Evolutionary conservation across 2,888 invertebrate genomes (phyloP), one percentile per base, ranked within the genome.

Genomic region (Quadroppia sp.): DNA sequence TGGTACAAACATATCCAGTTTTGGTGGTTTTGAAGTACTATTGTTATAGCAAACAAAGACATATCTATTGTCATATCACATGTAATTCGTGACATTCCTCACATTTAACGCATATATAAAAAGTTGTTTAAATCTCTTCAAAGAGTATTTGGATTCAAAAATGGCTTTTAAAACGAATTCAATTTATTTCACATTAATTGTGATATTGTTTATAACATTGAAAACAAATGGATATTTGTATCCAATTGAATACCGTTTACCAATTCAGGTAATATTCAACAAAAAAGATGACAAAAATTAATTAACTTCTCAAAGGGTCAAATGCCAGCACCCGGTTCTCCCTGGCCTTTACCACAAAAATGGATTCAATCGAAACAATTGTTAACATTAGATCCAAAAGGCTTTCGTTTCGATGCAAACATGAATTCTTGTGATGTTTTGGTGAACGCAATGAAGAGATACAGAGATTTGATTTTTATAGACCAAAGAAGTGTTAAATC

Each of bases 401-500:
- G 25, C 13, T 75, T 75, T 25, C 30, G n/a, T 6, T 73, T 75
- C n/a, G 71, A 56, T 25, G n/a, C 72, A 3, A 75, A 75, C 32
- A 32, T 70, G 40, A 32, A 20, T 59, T 28, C 40, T n/a, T 82
- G 82, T 77, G 80, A 81, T 71, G 78, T 82, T 59, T 77, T 82
- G n/a, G 77, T 78, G n/a, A 74, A 78, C 15, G 81, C 80, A 9
- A 72, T 81, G 32, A 53, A 78, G 25, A 78, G 81, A 23, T 81
- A 81, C 50, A 76, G 76, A 45, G 74, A 75, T 20, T 25, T 76
- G 0, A 61, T 77, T 17, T 74, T 75, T 17, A 59, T 61, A 2
- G 76, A 75, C 23, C 40, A 71, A 7, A 82, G 85, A 0, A 92
- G 92, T 81, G 87, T 88, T 79, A 82, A 83, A 0, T 85, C 86